Base-by-base conservation (phyloP, 1,140 invertebrate genomes). In the Sesamia nonagrioides region DNA sequence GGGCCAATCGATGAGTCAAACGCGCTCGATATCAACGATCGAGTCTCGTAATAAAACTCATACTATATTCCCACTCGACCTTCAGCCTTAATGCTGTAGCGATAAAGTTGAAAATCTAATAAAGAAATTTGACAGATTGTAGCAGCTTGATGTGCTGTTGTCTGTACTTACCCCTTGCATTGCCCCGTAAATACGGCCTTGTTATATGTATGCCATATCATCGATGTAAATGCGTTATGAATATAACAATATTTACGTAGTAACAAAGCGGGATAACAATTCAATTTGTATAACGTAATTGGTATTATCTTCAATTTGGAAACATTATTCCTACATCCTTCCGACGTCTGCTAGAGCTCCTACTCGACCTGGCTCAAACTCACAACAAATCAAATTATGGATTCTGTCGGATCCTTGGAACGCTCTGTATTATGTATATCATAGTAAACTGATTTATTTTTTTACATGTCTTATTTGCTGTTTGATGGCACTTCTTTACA, bases 381-480 rank as follows among this genome's bases (percentile, higher is more conserved):
- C 76, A 81, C 84, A 84, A n/a, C 80, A 82, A 89, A 90, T 89
- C 81, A 78, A 85, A 87, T 90, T 89, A 63, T 4, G 79, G 77
- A 76, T 81, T 61, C 82, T 84, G 81, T 85, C 72, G 78, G 52
- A 69, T 82, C 77, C 81, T 81, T 79, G 18, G 68, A 71, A 68
- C 63, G 15, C 13, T 18, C 63, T n/a, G 42, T 68, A 50, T 68
- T n/a, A n/a, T n/a, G n/a, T n/a, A n/a, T n/a, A 17, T 17, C 42
- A 8, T 48, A 68, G 33, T 68, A 42, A 63, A 40, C 37, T 13
- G 18, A 63, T 42, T 17, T 42, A 18, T 63, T 42, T 61, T 18
- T 54, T 54, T 54, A 21, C 13, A 56, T 56, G 13, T 56, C 21
- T 56, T n/a, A 27, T 56, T 56, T 56, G 54, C 54, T 27, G 13